These are phyloP conservation scores for Phalangium opilio DNA, from an alignment of 2,888 invertebrate genomes.

Conservation along the genomic window DNA sequence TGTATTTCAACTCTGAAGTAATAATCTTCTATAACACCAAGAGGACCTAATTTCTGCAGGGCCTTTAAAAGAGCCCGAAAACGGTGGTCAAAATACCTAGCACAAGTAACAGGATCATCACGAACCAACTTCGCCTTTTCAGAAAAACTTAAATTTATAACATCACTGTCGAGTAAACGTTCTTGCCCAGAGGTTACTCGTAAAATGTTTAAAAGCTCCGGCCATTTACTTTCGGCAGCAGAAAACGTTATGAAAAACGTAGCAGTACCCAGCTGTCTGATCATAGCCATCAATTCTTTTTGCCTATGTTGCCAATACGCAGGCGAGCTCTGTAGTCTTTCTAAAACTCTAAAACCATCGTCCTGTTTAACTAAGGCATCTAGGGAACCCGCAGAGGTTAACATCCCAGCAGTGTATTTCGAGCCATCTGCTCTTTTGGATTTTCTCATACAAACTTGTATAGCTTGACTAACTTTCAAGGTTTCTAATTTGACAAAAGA, in stretches of 20 bases:
- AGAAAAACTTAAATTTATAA: conserved; percentile 6
- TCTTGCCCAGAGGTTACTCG: conserved; percentile 21
- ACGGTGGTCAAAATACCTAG: conserved; percentile 21
- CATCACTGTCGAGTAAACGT: conserved; percentile 14
- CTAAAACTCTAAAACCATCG: too few relatives aligned
- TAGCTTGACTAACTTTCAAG: too few relatives aligned
- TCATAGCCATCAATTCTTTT: conserved; percentile 19
- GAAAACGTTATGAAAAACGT: conserved; percentile 10
- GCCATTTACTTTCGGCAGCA: too few relatives aligned
- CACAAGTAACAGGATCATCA: conserved; percentile 21
- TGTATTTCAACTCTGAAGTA: conserved; percentile 11
- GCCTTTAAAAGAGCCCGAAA: conserved; percentile 13
- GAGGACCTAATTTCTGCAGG: background rate
- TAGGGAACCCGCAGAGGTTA: too few relatives aligned
- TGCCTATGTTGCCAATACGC: conserved; percentile 21
- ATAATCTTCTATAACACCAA: background rate
- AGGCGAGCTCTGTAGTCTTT: conserved; percentile 11
- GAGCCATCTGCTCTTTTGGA: too few relatives aligned
- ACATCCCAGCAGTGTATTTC: too few relatives aligned
- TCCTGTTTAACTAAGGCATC: too few relatives aligned
- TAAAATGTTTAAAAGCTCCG: too few relatives aligned
- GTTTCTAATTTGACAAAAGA: too few relatives aligned
- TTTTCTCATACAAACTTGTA: too few relatives aligned
- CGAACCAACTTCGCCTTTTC: conserved; percentile 11
- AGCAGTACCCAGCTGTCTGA: conserved; percentile 21